Base-by-base conservation (phyloP, 2,797 vertebrate species). In the Fratercula arctica region DNA sequence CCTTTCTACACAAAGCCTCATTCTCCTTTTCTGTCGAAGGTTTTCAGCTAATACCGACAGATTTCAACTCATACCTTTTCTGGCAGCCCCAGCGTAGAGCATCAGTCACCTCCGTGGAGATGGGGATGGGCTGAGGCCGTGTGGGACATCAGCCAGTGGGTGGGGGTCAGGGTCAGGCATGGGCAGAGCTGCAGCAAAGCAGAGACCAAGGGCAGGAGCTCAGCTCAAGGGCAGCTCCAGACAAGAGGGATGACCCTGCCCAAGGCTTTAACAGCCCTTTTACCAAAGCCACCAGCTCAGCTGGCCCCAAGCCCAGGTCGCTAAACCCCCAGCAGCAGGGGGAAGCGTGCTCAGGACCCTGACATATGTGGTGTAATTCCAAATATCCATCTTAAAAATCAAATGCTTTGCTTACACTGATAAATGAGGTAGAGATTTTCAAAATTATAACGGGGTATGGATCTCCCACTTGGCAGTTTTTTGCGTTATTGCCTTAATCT, bases 81-180 rank as follows among this genome's bases (percentile, higher is more conserved):
- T 67, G 48, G 16, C 59, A 69, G 51, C 10, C 9, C 17, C 48
- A 85, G 41, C 50, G 24, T 7, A 18, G 25, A 56, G 9, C 24
- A 51, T 31, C 11, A 25, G 24, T 39, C 15, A n/a, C 31, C 14
- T 69, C 56, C 17, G 3, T 28, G 59, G 33, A 29, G 41, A 29
- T 5, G 18, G 10, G 26, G 15, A 4, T 19, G 39, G 28, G 6
- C 23, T 64, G 41, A 72, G 53, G 28, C 28, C 3, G 1, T 26
- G 46, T 16, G 26, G 57, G n/a, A 33, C 50, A 23, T 19, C 35
- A 64, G 11, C 63, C 7, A 2, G 9, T 0, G 2, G 3, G 6
- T 74, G 10, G 10, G 15, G 12, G 5, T 26, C 37, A 50, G 43
- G 29, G 35, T 35, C 39, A 14, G 23, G 18, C 9, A 24, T 3